These are phyloP conservation scores for Cichlasoma orientale DNA, from an alignment of 2,797 vertebrate genomes.

Conservation along the genomic window DNA sequence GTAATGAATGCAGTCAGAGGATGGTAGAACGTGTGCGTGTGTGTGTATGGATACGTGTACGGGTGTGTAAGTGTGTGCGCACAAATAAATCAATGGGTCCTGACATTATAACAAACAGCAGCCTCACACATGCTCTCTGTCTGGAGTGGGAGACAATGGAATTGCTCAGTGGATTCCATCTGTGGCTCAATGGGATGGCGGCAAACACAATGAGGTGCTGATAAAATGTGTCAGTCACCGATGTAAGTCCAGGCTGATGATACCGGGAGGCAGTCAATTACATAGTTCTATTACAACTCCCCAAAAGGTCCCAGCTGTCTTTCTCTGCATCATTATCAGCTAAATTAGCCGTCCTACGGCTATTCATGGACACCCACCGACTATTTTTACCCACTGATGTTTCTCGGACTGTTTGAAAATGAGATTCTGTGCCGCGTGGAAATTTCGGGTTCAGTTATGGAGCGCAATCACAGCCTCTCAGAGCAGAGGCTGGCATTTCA, in stretches of 20 bases:
- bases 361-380: conserved; percentile 46
- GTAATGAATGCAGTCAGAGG: conserved; percentile 5
- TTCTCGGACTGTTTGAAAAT: conserved; percentile 43
- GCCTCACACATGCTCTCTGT: conserved; percentile 23
- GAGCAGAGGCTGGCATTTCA: neutral
- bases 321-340: conserved; percentile 76
- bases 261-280: conserved; percentile 74
- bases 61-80: neutral
- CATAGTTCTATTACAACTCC: conserved; percentile 74
- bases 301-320: conserved; percentile 79
- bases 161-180: conserved; percentile 73
- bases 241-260: conserved; percentile 48
- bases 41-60: neutral
- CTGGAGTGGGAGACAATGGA: conserved; percentile 66
- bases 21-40: neutral
- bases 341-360: conserved; percentile 71
- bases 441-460: conserved; percentile 12
- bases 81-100: conserved; percentile 49
- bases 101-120: conserved; percentile 60
- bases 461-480: neutral
- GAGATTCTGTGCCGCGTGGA: conserved; percentile 23
- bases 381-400: conserved; percentile 57
- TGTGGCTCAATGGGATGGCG: conserved; percentile 61
- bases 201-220: conserved; percentile 71
- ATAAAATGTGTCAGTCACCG: conserved; percentile 77